phyloP scores from a whole-genome alignment of 2,797 vertebrate species.

The Cephalopachus bancanus region DNA sequence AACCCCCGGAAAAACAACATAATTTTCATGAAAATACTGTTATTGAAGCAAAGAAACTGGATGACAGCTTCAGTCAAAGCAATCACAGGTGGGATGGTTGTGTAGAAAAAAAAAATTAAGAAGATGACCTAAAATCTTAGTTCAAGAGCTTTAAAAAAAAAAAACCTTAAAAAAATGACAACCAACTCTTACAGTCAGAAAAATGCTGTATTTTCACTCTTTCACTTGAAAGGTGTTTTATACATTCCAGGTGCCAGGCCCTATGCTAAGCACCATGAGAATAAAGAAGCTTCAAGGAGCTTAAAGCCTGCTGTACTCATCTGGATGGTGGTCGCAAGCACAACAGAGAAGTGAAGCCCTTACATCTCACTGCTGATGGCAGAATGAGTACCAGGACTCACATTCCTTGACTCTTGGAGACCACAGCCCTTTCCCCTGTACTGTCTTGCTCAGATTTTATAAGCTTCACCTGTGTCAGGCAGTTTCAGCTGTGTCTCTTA shows the following conservation, averaged over 20 bases:
- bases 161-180: not conserved
- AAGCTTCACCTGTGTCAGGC: not conserved
- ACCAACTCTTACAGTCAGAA: not conserved
- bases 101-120: not conserved
- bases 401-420: not conserved
- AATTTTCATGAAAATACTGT: not conserved
- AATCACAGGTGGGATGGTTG: not conserved
- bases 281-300: not conserved
- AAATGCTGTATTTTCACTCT: not conserved
- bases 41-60: not conserved
- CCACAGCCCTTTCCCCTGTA: not conserved
- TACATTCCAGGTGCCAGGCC: not conserved
- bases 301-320: not conserved
- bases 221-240: not conserved
- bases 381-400: not conserved
- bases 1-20: not conserved
- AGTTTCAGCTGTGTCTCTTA: not conserved
- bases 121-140: not conserved
- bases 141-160: not conserved
- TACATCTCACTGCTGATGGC: not conserved
- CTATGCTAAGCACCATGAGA: not conserved
- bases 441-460: not conserved
- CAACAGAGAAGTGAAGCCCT: not conserved
- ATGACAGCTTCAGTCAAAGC: not conserved
- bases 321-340: not conserved